phyloP scores from a whole-genome alignment of 2,888 invertebrate genomes.

The Mesorhabditis spiculigera region DNA sequence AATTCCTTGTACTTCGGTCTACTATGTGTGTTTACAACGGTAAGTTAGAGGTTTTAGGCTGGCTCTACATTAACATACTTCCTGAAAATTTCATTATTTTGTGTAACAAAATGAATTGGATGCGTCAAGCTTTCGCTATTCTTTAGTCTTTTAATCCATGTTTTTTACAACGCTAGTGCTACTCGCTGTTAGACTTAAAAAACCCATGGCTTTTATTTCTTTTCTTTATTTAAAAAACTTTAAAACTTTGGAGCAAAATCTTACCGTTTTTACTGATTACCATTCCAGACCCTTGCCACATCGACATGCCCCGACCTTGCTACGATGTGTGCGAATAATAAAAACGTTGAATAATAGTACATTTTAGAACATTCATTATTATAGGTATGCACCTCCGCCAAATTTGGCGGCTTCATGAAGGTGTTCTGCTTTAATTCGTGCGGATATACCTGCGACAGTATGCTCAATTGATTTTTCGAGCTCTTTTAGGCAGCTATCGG shows the following conservation, averaged over 20 bases:
- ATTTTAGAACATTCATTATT: neutral
- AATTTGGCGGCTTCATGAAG: neutral
- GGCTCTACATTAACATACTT: no score
- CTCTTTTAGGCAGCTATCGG: neutral
- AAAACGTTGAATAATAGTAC: neutral
- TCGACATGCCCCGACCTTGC: neutral
- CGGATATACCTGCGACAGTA: neutral
- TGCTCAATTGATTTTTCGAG: neutral
- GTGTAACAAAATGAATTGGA: no score
- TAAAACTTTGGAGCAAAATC: neutral
- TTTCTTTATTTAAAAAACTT: neutral
- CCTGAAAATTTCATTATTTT: no score
- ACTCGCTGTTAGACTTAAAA: no score
- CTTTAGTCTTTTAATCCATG: no score
- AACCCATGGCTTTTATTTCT: no score
- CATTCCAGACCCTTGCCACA: neutral
- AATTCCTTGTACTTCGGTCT: no score
- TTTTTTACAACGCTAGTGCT: no score
- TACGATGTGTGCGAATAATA: slow-evolving; percentile 1
- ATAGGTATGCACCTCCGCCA: neutral
- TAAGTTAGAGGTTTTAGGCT: no score
- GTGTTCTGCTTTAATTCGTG: neutral
- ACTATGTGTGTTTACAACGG: no score
- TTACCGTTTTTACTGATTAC: neutral
- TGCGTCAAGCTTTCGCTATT: no score